Evolutionary conservation across 92 coral and sea anemone genomes (phyloP), one percentile per base, ranked within the genome.

Genomic region (Epizoanthus scotinus): DNA sequence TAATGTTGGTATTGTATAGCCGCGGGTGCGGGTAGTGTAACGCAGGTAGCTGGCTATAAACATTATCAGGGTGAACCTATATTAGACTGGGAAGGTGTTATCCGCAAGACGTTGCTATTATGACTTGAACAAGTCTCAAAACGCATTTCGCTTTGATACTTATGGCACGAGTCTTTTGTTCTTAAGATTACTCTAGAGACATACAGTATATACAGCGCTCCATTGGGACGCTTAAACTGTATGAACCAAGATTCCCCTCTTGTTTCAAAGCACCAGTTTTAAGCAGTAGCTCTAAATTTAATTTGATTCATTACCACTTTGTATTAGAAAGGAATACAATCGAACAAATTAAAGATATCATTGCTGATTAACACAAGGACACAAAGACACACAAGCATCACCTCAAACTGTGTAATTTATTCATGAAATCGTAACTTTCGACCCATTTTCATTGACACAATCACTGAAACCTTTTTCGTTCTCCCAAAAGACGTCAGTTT

Each of bases 391-490:
- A 71, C 77, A 82, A 40, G 58, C 36, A 72, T 57, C 47, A 60
- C 81, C 44, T 70, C 57, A 82, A 82, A 74, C 53, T 26, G 17
- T 17, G 71, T 82, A 38, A 58, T 82, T 82, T 82, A 82, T 82
- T 82, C 77, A 82, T 82, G 71, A 70, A 65, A 38, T 1, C 40
- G 70, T 61, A 38, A 34, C 72, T 75, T 34, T 21, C 53, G 61
- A 31, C 21, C 31, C 64, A n/a, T 52, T 58, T 59, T 75, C 81
- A 59, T 59, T 75, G 59, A 59, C 81, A 75, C 81, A 75, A 75
- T 75, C 56, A 75, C 67, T 24, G 61, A 63, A 75, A 59, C 38
- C 70, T 57, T 36, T 75, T 75, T 75, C 31, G 38, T 75, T 44
- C 68, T 54, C 38, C 67, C 81, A 58, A 75, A 38, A 22, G 68